A percentile compares a stretch with the other conserved stretches of the same genome.
Evolutionary conservation across 2,113 vertebrate species (phyloP).

Genomic region (Pangasianodon hypophthalmus): DNA sequence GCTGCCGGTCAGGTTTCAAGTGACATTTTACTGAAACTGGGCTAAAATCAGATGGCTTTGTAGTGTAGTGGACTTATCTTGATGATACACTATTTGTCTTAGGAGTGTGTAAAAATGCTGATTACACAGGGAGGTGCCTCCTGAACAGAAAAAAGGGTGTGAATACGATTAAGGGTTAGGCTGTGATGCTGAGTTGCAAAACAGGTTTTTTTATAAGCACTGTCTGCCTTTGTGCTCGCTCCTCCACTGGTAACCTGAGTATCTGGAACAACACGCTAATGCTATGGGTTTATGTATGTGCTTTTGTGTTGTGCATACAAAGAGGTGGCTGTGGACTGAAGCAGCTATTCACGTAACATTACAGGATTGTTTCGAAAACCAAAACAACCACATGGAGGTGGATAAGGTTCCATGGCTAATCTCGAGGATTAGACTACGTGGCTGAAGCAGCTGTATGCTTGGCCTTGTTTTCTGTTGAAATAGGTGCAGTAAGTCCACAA

Average conservation of each 20-base stretch:
- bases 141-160: background rate
- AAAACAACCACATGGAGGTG: background rate
- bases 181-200: background rate
- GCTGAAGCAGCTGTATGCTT: background rate
- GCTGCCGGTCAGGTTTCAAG: background rate
- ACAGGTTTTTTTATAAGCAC: conserved; percentile 8
- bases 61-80: background rate
- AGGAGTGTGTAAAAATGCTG: background rate
- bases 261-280: background rate
- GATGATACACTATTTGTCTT: background rate
- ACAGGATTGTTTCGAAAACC: background rate
- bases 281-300: background rate
- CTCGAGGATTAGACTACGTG: conserved; percentile 1
- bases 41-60: background rate
- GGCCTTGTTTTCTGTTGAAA: background rate
- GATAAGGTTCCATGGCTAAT: background rate
- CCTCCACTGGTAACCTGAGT: background rate
- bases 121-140: background rate
- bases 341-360: no score
- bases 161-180: background rate
- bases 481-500: background rate
- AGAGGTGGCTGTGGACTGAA: background rate
- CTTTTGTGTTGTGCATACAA: background rate
- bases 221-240: background rate
- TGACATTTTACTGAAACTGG: background rate